These are phyloP conservation scores for Parapsyche elsis DNA, from an alignment of 1,140 invertebrate species.

Conservation along the genomic window DNA sequence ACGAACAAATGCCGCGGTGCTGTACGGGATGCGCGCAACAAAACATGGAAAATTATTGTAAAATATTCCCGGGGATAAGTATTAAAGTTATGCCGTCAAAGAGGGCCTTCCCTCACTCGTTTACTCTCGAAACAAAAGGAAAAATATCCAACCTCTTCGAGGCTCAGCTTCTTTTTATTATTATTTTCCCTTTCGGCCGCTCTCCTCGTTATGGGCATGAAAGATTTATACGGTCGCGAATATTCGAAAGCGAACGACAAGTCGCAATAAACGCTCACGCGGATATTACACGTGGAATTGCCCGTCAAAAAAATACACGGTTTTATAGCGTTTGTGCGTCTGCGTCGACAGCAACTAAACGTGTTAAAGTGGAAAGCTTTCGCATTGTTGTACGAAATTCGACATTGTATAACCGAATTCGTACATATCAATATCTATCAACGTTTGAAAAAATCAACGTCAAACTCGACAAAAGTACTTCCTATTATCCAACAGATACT, in stretches of 20 bases:
- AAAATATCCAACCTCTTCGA: slow-evolving; percentile 23
- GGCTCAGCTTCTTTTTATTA: slow-evolving; percentile 23
- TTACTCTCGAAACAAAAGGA: slow-evolving; percentile 34
- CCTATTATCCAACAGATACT: too few species aligned
- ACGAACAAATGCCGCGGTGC: not conserved
- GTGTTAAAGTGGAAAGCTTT: too few species aligned
- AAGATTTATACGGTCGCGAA: slow-evolving; percentile 30
- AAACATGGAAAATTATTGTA: slow-evolving; percentile 51
- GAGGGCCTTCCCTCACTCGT: slow-evolving; percentile 34
- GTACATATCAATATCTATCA: too few species aligned
- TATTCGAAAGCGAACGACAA: slow-evolving; percentile 29
- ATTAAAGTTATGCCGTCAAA: slow-evolving; percentile 44
- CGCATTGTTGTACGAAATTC: too few species aligned
- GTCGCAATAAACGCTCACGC: not conserved
- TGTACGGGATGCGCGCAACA: slow-evolving; percentile 22
- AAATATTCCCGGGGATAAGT: slow-evolving; percentile 43
- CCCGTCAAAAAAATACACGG: too few species aligned
- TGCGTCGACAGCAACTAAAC: too few species aligned
- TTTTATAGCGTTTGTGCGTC: too few species aligned
- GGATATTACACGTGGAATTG: too few species aligned
- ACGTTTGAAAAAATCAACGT: too few species aligned
- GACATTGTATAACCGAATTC: too few species aligned
- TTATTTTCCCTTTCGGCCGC: not conserved
- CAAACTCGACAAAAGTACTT: too few species aligned
- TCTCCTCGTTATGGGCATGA: slow-evolving; percentile 20